Evolutionary conservation across 2,113 vertebrate species (phyloP).

Genomic region (Calidris pugnax): DNA sequence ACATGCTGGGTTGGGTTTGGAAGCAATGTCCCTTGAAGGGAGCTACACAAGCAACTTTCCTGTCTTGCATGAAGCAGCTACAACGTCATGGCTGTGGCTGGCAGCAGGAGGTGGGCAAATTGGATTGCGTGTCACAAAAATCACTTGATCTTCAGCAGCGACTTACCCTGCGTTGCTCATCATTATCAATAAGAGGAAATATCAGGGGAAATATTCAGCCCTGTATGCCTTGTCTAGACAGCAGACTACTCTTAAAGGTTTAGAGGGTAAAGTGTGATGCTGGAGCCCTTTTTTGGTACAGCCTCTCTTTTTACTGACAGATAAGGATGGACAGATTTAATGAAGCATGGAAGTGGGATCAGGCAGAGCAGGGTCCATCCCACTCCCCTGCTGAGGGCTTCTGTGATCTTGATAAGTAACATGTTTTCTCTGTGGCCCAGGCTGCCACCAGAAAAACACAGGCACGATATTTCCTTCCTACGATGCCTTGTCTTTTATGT

Average conservation of each 20-base stretch:
- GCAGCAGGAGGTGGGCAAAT: neutral
- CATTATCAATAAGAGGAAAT: neutral
- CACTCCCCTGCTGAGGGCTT: neutral
- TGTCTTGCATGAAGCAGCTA: neutral
- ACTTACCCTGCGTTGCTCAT: neutral
- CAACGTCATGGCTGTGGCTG: neutral
- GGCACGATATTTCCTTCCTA: neutral
- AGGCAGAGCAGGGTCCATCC: neutral
- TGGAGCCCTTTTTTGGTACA: neutral
- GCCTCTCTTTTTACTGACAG: neutral
- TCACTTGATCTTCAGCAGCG: neutral
- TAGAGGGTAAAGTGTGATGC: neutral
- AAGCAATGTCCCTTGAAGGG: constrained; percentile 35
- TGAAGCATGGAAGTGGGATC: neutral
- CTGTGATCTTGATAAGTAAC: neutral
- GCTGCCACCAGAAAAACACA: neutral
- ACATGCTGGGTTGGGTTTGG: constrained; percentile 1
- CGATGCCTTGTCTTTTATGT: neutral
- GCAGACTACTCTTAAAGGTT: neutral
- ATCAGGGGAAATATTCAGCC: neutral
- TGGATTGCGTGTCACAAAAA: neutral
- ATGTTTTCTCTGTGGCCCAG: neutral
- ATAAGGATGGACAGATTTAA: neutral
- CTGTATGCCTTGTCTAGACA: neutral
- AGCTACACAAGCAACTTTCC: constrained; percentile 11